Base-by-base conservation (phyloP, 53 echinoderm and acorn worm species). In the Apostichopus leukothele region DNA sequence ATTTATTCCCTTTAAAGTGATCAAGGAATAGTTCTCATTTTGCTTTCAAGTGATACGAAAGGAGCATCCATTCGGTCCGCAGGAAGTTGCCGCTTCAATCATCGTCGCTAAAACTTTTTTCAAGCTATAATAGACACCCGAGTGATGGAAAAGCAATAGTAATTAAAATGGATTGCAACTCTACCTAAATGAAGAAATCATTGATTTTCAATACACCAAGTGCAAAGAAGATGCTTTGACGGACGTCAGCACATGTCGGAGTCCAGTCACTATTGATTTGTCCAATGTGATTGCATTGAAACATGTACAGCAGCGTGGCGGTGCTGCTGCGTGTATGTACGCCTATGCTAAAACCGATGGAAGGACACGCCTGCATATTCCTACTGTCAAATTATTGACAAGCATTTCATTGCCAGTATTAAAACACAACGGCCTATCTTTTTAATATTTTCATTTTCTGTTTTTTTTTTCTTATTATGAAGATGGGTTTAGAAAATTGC, bases 151-250 rank as follows among this genome's bases (percentile, higher is more conserved):
- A 79, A 79, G 79, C 53, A 79, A 79, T 79, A 79, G 50, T 81
- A 81, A 81, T 81, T 55, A 53, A 81, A 81, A 81, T 81, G 55
- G 81, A 81, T 81, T 81, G 81, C 81, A 81, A 54, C 59, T 55
- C 81, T 21, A 55, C 81, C 54, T 59, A 16, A 25, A 59, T 54
- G 81, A 59, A 81, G 81, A 81, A 54, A 55, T 10, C 81, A 81
- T 81, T 81, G 81, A 81, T 81, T 81, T 81, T 81, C 60, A 81
- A 81, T 81, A 59, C 81, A 81, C 81, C 57, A 81, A 79, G 54
- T 81, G 81, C 81, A 81, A 55, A 81, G 81, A 81, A 6, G 18
- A 18, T 22, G 81, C 81, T 81, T 81, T 53, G 55, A 81, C 7
- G 81, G 59, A 81, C 59, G 59, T 81, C 81, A 81, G 22, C 22